Percentiles rank a stretch among this genome's conserved stretches.
Evolutionary conservation across 2,888 invertebrate genomes (phyloP).

Genomic region (Diaperis boleti): DNA sequence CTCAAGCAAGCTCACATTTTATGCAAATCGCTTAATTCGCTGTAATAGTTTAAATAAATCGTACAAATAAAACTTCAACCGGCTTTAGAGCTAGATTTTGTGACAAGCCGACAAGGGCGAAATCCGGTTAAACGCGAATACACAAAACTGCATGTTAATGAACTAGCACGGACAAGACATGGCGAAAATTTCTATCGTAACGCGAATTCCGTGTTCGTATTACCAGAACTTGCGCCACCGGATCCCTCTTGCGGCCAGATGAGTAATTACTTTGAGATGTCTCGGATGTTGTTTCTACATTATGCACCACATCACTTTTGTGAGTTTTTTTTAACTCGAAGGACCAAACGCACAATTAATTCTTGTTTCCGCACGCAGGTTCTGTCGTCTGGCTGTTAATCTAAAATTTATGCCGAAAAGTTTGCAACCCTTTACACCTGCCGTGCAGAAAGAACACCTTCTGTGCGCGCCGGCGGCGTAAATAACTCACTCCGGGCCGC

Average conservation of each 20-base stretch:
- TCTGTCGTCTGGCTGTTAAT: conserved; percentile 45
- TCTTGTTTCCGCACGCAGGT: no score
- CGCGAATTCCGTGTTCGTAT: conserved; percentile 29
- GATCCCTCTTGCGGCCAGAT: conserved; percentile 28
- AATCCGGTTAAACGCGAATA: conserved; percentile 54
- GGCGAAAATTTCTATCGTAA: conserved; percentile 41
- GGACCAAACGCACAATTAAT: no score
- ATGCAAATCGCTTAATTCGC: conserved; percentile 51
- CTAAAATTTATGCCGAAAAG: conserved; percentile 52
- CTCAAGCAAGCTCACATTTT: conserved; percentile 42
- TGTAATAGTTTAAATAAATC: conserved; percentile 52
- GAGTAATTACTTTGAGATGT: conserved; percentile 36
- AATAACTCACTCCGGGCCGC: conserved; percentile 48
- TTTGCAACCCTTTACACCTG: conserved; percentile 52
- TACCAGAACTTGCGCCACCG: no score
- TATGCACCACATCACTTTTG: no score
- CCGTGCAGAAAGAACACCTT: conserved; percentile 47
- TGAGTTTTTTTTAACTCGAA: no score
- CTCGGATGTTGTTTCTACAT: no score
- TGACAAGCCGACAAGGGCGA: conserved; percentile 53
- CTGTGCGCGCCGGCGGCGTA: conserved; percentile 45
- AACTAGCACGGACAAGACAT: conserved; percentile 25
- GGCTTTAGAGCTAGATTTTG: conserved; percentile 40
- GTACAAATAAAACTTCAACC: conserved; percentile 49
- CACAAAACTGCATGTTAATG: conserved; percentile 56